phyloP scores from a whole-genome alignment of 1,140 invertebrate genomes.

The Dreissena rostriformis region DNA sequence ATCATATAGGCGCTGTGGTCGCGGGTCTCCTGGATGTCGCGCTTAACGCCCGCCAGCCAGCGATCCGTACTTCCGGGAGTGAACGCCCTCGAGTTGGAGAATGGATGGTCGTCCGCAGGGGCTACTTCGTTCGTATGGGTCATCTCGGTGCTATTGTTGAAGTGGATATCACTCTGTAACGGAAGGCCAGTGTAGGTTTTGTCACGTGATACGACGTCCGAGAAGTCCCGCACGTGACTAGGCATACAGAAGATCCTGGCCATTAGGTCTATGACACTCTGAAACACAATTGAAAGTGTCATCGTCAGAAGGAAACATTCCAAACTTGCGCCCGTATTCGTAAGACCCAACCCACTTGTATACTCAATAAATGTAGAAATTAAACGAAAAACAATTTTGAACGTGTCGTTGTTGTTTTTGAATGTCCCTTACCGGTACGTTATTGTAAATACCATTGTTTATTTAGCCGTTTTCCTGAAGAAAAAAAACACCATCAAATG shows the following conservation, averaged over 20 bases:
- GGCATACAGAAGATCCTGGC: constrained; percentile 77
- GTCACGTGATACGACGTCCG: constrained; percentile 21
- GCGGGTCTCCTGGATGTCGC: constrained; percentile 76
- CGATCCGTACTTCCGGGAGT: constrained; percentile 56
- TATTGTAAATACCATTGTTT: no score
- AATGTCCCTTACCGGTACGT: no score
- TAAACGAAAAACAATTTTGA: no score
- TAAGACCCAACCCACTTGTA: no score
- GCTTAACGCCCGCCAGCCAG: constrained; percentile 64
- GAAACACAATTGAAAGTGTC: constrained; percentile 38
- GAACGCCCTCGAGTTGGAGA: constrained; percentile 49
- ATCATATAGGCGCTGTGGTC: constrained; percentile 67
- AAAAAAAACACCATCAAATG: no score
- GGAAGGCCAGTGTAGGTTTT: not conserved
- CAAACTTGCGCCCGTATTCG: no score
- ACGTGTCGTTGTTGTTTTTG: no score
- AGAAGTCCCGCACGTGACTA: constrained; percentile 59
- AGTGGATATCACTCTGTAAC: not conserved
- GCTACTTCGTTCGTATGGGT: not conserved
- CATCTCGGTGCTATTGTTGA: constrained; percentile 21
- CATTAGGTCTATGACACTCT: constrained; percentile 75
- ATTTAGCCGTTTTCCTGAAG: no score
- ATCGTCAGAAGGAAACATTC: no score
- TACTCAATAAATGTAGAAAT: no score
- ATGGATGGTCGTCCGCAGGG: not conserved